A percentile compares a stretch with the other conserved stretches of the same genome.
Conservation (phyloP, 2,797 vertebrate species). For the Pseudochromis fuscus region DNA sequence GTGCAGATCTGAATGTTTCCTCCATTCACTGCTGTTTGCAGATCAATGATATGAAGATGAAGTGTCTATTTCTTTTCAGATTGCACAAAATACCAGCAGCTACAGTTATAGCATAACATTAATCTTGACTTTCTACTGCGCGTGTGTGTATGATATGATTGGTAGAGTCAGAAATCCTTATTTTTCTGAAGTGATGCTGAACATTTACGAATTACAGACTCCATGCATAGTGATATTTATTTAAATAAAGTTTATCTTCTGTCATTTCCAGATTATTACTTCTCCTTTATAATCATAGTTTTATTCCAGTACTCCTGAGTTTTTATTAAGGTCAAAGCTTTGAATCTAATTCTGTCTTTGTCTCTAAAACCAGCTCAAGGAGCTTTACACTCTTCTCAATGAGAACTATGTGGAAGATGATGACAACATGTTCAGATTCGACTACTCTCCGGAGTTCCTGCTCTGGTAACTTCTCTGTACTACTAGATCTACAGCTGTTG, state of each 20-base stretch:
- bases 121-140: too few relatives aligned
- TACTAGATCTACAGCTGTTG: not conserved
- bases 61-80: too few relatives aligned
- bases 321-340: not conserved
- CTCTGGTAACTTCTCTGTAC: conserved; percentile 88
- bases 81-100: too few relatives aligned
- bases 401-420: conserved; percentile 99
- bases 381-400: conserved; percentile 97
- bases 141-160: too few relatives aligned
- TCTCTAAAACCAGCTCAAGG: conserved; percentile 89
- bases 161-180: too few relatives aligned
- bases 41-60: too few relatives aligned
- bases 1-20: not conserved
- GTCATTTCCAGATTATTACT: not conserved
- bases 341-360: not conserved
- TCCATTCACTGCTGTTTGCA: not conserved
- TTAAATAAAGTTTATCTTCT: not conserved
- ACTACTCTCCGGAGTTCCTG: conserved; percentile 98
- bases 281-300: not conserved
- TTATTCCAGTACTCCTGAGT: not conserved
- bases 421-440: conserved; percentile 99
- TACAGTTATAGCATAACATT: too few relatives aligned
- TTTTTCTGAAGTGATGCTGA: not conserved
- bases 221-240: not conserved
- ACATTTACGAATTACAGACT: not conserved